phyloP scores from a whole-genome alignment of 2,797 vertebrate genomes.

The Otolemur crassicaudatus region DNA sequence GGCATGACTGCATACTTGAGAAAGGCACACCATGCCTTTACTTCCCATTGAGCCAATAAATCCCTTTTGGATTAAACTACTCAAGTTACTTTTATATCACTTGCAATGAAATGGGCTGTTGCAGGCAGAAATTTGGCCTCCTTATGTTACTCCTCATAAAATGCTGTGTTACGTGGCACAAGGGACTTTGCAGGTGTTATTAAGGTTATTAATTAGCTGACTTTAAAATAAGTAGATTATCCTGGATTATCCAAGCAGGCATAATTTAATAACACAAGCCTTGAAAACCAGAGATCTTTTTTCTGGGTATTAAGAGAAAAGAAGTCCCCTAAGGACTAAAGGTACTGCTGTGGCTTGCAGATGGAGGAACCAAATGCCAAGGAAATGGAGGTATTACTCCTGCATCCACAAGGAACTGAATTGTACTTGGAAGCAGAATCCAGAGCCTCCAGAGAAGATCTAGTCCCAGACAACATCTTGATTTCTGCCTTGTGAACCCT shows the following conservation, averaged over 20 bases:
- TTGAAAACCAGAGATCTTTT: slow-evolving; percentile 30
- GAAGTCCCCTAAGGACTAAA: background rate
- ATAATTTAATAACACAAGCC: background rate
- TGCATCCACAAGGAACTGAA: background rate
- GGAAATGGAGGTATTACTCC: background rate
- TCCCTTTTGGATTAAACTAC: background rate
- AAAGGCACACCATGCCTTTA: background rate
- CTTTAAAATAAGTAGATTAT: slow-evolving; percentile 19
- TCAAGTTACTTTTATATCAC: background rate
- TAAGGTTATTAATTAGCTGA: slow-evolving; percentile 2
- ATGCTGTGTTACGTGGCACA: background rate
- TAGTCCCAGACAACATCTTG: background rate
- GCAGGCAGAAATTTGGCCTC: background rate
- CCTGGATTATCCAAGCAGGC: background rate
- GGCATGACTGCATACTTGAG: background rate
- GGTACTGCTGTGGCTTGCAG: background rate
- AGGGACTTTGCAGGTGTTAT: background rate
- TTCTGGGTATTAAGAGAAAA: background rate
- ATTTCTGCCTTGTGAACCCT: background rate
- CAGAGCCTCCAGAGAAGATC: background rate
- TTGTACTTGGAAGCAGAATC: background rate
- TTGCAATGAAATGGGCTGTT: background rate
- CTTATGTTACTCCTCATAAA: background rate
- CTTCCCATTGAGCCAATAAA: background rate
- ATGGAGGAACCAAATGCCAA: background rate